phyloP scores from a whole-genome alignment of 2,888 invertebrate species.

The Ypsolopha sequella region DNA sequence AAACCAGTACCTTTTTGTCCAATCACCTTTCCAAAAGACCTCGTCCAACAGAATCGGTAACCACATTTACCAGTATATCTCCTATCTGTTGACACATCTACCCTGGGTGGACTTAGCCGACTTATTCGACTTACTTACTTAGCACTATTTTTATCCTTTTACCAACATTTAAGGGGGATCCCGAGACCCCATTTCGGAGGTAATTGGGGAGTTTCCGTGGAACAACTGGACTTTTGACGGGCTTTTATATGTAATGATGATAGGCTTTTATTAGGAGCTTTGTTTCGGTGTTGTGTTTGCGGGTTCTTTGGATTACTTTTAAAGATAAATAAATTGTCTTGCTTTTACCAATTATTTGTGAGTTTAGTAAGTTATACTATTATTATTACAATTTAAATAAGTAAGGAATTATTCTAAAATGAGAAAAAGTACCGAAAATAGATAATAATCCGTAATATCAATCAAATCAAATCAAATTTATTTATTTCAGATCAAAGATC shows the following conservation, averaged over 20 bases:
- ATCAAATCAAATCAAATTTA: too few relatives aligned
- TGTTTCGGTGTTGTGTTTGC: not conserved
- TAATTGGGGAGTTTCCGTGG: constrained; percentile 4
- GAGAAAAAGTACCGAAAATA: too few relatives aligned
- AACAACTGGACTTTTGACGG: constrained; percentile 12
- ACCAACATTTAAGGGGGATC: constrained; percentile 19
- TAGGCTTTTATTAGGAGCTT: constrained; percentile 5
- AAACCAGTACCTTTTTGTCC: too few relatives aligned
- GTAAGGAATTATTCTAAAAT: too few relatives aligned
- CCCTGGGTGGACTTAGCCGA: constrained; percentile 8
- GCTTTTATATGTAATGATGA: constrained; percentile 8
- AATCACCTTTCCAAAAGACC: not conserved
- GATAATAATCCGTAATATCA: too few relatives aligned
- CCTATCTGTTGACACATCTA: constrained; percentile 31
- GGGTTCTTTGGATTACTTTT: not conserved
- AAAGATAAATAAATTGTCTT: too few relatives aligned
- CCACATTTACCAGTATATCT: constrained; percentile 20
- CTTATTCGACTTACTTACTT: constrained; percentile 10
- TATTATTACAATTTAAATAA: too few relatives aligned
- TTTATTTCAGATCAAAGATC: too few relatives aligned
- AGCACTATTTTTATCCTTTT: constrained; percentile 24
- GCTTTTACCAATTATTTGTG: too few relatives aligned
- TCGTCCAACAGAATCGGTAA: not conserved
- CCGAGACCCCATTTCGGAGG: constrained; percentile 9
- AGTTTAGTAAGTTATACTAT: too few relatives aligned